Evolutionary conservation across 2,888 invertebrate species (phyloP), one percentile per base, ranked within the genome.

Genomic region (Tetranychus truncatus): DNA sequence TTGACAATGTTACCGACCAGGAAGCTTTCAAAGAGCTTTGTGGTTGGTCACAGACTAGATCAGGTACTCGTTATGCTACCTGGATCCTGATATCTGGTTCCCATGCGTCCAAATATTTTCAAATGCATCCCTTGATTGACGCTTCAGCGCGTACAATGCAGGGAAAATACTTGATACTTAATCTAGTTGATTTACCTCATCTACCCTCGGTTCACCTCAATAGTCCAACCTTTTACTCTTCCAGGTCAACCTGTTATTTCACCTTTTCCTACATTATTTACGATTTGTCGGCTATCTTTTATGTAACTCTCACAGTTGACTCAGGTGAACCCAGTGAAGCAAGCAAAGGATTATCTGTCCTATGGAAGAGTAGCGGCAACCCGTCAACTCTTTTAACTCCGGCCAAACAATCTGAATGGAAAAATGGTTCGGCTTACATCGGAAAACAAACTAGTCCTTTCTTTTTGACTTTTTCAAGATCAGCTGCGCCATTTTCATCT

Each of bases 241-340:
- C 72, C 15, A 46, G 34, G 45, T 20, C 34, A 24, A 72, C 72
- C 9, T 72, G 72, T 9, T 45, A 45, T 20, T 72, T 72, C 44
- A 45, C 72, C 7, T 72, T 72, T 45, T 72, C 72, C 18, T 72
- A 72, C 11, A 72, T 72, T n/a, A 46, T 72, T 20, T 72, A 45
- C 44, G 72, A 72, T 20, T 18, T 9, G 18, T 46, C 45, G 18
- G 72, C 72, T 7, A 45, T 45, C 20, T 72, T 45, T 34, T 72
- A 72, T 45, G 20, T 69, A 18, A 69, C 69, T 8, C 34, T 69
- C 15, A 72, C 46, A 15, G 45, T 45, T 72, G 72, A 46, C 11
- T 45, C 72, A 11, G 72, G 34, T 18, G 72, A 20, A 24, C 44
- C 71, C 20, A 44, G 15, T 18, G 45, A 44, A 72, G 45, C 20